Evolutionary conservation across 2,113 vertebrate species (phyloP), one percentile per base, ranked within the genome.

Genomic region (Malurus elegans): DNA sequence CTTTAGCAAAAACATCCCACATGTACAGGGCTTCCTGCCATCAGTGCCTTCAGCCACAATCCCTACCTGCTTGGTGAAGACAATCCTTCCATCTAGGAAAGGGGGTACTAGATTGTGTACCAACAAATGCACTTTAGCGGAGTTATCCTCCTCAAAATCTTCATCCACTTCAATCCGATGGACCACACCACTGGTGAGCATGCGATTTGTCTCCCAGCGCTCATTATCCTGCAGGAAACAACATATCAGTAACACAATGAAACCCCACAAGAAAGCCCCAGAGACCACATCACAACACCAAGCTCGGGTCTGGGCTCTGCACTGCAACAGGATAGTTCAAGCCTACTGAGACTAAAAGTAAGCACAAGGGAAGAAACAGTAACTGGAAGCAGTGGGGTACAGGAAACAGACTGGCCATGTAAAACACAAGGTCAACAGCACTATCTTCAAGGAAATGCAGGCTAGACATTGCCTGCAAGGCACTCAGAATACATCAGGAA

Each of bases 191-290:
- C 99, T 99, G 74, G 99, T 99, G 95, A 99, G 97, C 99, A 99
- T 99, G n/a, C 99, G 99, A 92, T 99, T 99, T 0, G 99, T 99
- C 97, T 99, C 99, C 99, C 99, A 99, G 50, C 99, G 99, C 89
- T 99, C 99, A 0, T 99, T 99, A 88, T 99, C 99, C 99, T 99
- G 64, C 21, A 60, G n/a, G 18, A 76, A 81, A 87, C n/a, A 28
- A 54, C 1, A 0, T 1, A 23, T 8, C 34, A 91, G 28, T 58
- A 81, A 66, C 11, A 42, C 17, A 84, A 2, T 26, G 32, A 58
- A 67, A 7, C 11, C 38, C 8, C 47, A 34, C 26, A 75, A 53
- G 69, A 75, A 75, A 71, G 14, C 32, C 31, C 4, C 1, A 54
- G 20, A 60, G 24, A 71, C 51, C 32, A 51, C 78, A 44, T 8